Base-by-base conservation (phyloP, 2,797 vertebrate species). In the Rhinichthys osculus region DNA sequence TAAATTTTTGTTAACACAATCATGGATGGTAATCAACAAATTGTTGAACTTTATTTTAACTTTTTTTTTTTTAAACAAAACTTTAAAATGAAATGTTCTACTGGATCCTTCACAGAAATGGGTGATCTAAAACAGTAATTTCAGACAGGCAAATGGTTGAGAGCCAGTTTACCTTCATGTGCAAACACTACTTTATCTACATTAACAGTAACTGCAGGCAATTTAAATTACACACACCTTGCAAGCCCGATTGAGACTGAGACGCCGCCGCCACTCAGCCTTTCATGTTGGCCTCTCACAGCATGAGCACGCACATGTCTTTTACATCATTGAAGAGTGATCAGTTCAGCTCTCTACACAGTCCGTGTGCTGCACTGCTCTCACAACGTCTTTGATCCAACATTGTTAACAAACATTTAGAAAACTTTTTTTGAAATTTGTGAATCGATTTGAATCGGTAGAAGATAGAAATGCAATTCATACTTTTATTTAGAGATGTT, bases 401-500 rank as follows among this genome's bases (percentile, higher is more conserved):
- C 23, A 57, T 8, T 2, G 2, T 27, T 57, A 23, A 27, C 3
- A n/a, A n/a, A 13, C 11, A 30, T 30, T 64, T 30, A 62, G n/a
- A 27, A 27, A 11, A 44, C 0, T 38, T 1, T 27, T 27, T 27
- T 13, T 0, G 4, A 59, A 59, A 59, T n/a, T 13, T 27, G 4
- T 27, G 5, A 7, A 6, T 64, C 0, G 0, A 11, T n/a, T 27
- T 0, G 11, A 14, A 64, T 27, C 2, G 0, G 13, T 64, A 30
- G 27, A 30, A 30, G 13, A 64, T 66, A 17, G 13, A 33, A 64
- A 30, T 30, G 2, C 1, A 1, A 7, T 30, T 64, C 13, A 30
- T 64, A 23, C 7, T 8, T 7, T 57, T 27, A 27, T 27, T 27
- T 27, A 27, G 27, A 27, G 27, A 27, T 27, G 27, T 27, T 27